Evolutionary conservation across 2,797 vertebrate species (phyloP), one percentile per base, ranked within the genome.

Genomic region (Kryptopterus vitreolus): DNA sequence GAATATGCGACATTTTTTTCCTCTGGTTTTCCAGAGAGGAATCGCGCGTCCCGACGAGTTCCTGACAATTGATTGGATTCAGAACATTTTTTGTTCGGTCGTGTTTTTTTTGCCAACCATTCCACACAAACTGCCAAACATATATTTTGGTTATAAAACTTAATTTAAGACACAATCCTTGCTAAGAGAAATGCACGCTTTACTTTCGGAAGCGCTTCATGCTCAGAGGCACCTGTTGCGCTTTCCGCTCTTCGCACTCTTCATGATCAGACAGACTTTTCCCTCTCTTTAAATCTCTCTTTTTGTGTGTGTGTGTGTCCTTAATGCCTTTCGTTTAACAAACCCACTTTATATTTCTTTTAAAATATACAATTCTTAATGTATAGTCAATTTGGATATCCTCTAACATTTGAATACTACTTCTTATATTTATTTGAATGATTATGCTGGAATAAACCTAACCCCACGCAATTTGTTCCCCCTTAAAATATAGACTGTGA

Each of bases 1-100:
- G 68, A 72, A 52, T 24, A 61, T 26, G 33, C 15, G 31, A 73
- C 31, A 73, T 58, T n/a, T 43, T 71, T 78, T 79, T 50, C 76
- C 63, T 53, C 62, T 50, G 55, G 62, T 82, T 82, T 82, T 82
- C 81, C 81, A 74, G n/a, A 79, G 20, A 79, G 81, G 81, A 82
- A 82, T 82, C 12, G 18, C 12, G 18, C 31, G 5, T 79, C 62
- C 62, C 35, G 33, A 55, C 22, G 33, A 55, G 18, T 72, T 79
- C 70, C 78, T 53, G 6, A 16, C 0, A 31, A 26, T 3, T 79
- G 20, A 59, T 6, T 53, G 20, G 48, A 72, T 12, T 62, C 46
- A 26, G 16, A 73, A 9, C 3, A 3, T 63, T 63, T 53, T 9
- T 79, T n/a, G n/a, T 38, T 62, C 26, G 22, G 2, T 38, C 43